These are phyloP conservation scores for Scrobipalpa costella DNA, from an alignment of 2,888 invertebrate genomes.

Conservation along the genomic window DNA sequence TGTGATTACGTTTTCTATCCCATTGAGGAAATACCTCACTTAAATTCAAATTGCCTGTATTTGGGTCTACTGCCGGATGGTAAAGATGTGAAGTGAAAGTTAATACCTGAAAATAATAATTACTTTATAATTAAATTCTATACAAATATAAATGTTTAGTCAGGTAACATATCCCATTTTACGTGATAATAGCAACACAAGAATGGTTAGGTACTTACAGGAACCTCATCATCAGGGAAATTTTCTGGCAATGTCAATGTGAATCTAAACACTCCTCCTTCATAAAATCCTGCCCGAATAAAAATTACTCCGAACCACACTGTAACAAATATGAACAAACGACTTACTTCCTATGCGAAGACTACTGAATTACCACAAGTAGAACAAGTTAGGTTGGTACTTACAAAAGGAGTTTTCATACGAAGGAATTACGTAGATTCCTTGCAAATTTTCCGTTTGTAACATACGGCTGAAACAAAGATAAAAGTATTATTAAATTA, in stretches of 20 bases:
- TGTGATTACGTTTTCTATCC: slow-evolving; percentile 90
- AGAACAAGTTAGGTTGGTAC: slow-evolving; percentile 53
- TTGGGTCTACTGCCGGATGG: slow-evolving; percentile 92
- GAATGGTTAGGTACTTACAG: slow-evolving; percentile 83
- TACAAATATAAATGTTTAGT: too few relatives aligned
- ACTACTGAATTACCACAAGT: background rate
- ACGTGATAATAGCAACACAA: too few relatives aligned
- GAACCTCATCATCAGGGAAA: slow-evolving; percentile 92
- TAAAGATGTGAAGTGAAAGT: slow-evolving; percentile 91
- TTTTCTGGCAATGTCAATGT: slow-evolving; percentile 91
- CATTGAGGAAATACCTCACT: slow-evolving; percentile 91
- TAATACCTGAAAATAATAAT: slow-evolving; percentile 82
- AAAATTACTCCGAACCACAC: slow-evolving; percentile 97
- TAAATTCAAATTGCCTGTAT: slow-evolving; percentile 89
- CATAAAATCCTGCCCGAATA: slow-evolving; percentile 92
- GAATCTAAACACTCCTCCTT: slow-evolving; percentile 95
- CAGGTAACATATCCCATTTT: too few relatives aligned
- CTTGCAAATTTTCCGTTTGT: slow-evolving; percentile 91
- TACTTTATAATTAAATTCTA: too few relatives aligned
- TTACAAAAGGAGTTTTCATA: slow-evolving; percentile 90
- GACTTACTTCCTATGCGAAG: background rate
- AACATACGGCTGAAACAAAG: slow-evolving; percentile 87
- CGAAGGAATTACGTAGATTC: slow-evolving; percentile 96
- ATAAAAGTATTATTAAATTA: background rate
- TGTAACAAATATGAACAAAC: slow-evolving; percentile 63